Evolutionary conservation across 2,797 vertebrate genomes (phyloP), one percentile per base, ranked within the genome.

Genomic region (Pseudocheirus occidentalis): DNA sequence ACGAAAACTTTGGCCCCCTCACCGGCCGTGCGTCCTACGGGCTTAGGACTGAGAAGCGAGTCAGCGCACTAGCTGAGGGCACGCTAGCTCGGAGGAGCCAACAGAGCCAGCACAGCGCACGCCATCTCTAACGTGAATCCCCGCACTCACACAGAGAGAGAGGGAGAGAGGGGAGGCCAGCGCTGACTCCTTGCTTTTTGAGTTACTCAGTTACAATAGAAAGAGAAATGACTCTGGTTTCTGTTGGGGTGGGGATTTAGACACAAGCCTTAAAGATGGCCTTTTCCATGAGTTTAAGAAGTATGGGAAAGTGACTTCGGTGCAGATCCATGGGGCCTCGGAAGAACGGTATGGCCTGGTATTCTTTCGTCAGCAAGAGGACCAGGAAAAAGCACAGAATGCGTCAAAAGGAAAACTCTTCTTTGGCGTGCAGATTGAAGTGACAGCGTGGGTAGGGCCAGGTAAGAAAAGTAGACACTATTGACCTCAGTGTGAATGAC

Each of bases 241-340:
- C 97, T 53, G 29, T 97, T 96, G 92, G 0, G 93, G 89, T 92
- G 34, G 94, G 92, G 89, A 14, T 98, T 96, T 98, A 99, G 99
- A 99, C 98, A 99, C 99, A 98, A 99, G 99, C 99, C 99, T 99
- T 97, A 99, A 99, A 98, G 99, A 99, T 97, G 99, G 99, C 96
- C 99, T 99, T 98, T 99, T 99, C 98, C 99, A 99, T 40, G 99
- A 99, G 97, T 99, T 99, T 98, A 99, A 99, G 99, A 99, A 99
- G 97, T 99, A 99, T 50, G 99, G 99, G 91, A 99, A 99, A 98
- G 99, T 99, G 98, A 99, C 99, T 0, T 99, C 99, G 0, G 99
- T 99, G 94, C 99, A 99, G 98, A 99, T 99, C 97, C 99, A 99
- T 0, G 99, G 99, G 21, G 98, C 99, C 50, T 99, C 99, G 14